Conservation (phyloP, 2,113 vertebrate species). For the Baryphthengus martii region DNA sequence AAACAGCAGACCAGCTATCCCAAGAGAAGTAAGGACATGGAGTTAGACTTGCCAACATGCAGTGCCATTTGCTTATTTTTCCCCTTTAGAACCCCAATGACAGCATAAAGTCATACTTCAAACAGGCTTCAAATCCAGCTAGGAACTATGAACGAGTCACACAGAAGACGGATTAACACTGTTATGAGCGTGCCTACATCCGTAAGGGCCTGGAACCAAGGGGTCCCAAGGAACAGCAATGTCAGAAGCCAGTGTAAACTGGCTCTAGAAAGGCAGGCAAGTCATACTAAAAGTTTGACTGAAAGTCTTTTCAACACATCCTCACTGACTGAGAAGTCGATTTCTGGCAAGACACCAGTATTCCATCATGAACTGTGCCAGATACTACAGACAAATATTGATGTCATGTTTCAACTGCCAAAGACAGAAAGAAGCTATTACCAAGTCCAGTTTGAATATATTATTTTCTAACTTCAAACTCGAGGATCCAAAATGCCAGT, state of each 20-base stretch:
- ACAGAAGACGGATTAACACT: background rate
- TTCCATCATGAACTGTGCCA: background rate
- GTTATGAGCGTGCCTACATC: background rate
- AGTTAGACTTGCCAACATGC: background rate
- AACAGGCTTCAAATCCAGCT: background rate
- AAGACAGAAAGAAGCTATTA: background rate
- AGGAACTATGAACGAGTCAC: background rate
- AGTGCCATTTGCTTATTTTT: background rate
- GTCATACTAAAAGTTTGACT: background rate
- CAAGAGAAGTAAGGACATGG: background rate
- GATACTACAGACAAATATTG: background rate
- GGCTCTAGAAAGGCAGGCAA: background rate
- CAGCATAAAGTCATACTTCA: background rate
- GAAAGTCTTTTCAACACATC: background rate
- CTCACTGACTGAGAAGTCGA: background rate
- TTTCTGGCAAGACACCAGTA: background rate
- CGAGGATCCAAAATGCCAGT: background rate
- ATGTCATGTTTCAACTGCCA: background rate
- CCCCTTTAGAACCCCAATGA: background rate
- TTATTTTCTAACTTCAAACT: background rate
- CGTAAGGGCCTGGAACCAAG: accelerated
- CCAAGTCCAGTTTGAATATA: background rate
- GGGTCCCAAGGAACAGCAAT: background rate
- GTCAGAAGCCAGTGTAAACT: background rate
- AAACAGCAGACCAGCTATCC: background rate